phyloP scores from a whole-genome alignment of 2,113 vertebrate genomes.

The Calonectris borealis region DNA sequence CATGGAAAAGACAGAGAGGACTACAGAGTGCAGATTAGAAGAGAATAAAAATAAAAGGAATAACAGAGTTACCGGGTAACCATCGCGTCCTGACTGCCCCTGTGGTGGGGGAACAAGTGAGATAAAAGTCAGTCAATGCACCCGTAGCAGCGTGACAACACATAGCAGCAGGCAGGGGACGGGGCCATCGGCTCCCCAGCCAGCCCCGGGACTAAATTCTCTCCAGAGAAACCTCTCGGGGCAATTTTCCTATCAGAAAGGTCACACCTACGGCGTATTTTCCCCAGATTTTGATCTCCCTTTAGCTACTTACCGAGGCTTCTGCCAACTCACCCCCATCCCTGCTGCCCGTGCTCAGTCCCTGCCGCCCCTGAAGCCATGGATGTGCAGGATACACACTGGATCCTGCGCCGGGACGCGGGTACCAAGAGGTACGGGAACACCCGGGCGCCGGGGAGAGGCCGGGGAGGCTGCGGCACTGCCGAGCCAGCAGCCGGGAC shows the following conservation, averaged over 20 bases:
- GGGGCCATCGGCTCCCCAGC: neutral
- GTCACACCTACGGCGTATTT: accelerated
- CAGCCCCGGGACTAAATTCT: neutral
- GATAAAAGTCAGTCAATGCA: conserved; percentile 73
- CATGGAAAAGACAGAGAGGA: neutral
- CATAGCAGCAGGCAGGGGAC: conserved; percentile 4
- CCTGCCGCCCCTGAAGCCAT: neutral
- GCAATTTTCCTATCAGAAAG: neutral
- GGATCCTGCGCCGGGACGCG: accelerated
- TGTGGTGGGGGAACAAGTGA: conserved; percentile 84
- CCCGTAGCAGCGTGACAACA: conserved; percentile 29
- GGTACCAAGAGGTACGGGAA: neutral
- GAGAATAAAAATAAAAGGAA: conserved; percentile 57
- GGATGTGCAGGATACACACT: accelerated
- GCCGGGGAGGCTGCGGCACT: accelerated
- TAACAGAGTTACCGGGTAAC: conserved; percentile 93
- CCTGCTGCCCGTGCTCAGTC: neutral
- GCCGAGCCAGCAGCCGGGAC: neutral
- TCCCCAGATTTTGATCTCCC: neutral
- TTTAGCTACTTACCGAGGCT: neutral
- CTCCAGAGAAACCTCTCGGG: neutral
- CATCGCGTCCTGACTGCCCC: conserved; percentile 95
- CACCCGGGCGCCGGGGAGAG: accelerated
- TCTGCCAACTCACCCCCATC: neutral
- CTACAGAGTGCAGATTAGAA: neutral